Evolutionary conservation across 2,113 vertebrate genomes (phyloP).

Genomic region (Atrichornis clamosus): DNA sequence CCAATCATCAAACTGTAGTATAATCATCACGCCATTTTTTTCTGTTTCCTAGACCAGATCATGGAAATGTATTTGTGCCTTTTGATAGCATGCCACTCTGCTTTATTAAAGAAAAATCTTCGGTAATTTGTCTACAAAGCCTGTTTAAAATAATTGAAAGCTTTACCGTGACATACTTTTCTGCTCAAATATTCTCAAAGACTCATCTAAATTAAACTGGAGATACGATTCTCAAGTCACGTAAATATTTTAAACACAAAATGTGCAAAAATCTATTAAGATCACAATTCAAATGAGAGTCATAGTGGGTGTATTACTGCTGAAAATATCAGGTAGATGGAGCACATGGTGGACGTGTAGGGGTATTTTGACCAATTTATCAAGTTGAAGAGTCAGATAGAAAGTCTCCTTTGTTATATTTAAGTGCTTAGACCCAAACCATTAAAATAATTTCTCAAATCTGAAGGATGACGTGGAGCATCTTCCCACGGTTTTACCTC

Average conservation of each 20-base stretch:
- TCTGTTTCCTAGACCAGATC: slow-evolving; percentile 55
- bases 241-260: neutral
- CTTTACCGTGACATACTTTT: slow-evolving; percentile 23
- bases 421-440: neutral
- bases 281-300: neutral
- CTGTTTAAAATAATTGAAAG: slow-evolving; percentile 35
- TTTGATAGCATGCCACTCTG: slow-evolving; percentile 70
- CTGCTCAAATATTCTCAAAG: slow-evolving; percentile 14
- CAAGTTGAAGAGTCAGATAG: slow-evolving; percentile 33
- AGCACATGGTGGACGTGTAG: neutral
- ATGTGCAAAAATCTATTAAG: neutral
- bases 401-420: neutral
- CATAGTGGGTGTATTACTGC: neutral
- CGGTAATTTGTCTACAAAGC: slow-evolving; percentile 43
- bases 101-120: slow-evolving; percentile 62
- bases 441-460: neutral
- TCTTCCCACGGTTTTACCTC: slow-evolving; percentile 4
- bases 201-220: neutral
- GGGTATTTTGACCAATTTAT: slow-evolving; percentile 34
- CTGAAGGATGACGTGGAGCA: neutral
- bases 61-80: slow-evolving; percentile 76
- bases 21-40: slow-evolving; percentile 57
- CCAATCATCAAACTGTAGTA: slow-evolving; percentile 58
- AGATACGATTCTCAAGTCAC: neutral
- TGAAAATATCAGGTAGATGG: neutral